Base-by-base conservation (phyloP, 2,113 vertebrate species). In the Cynocephalus volans region DNA sequence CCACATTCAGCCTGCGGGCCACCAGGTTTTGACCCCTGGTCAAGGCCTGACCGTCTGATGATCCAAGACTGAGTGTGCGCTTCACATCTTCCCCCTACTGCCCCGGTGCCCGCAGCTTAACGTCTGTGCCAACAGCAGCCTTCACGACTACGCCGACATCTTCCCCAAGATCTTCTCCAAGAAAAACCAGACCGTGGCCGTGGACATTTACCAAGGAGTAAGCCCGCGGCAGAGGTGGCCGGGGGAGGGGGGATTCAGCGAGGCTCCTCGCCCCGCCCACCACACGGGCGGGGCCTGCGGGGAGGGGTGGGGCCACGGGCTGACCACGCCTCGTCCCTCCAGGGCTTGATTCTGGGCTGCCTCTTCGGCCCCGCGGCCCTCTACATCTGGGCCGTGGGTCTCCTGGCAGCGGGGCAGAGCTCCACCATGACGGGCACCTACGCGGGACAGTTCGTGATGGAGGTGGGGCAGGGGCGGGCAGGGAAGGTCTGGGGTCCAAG, bases 361-460 rank as follows among this genome's bases (percentile, higher is more conserved):
- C 98, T 99, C 88, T 99, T 99, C 0, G 99, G 99, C 1, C 96
- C 95, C 0, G 98, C 6, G 0, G 99, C 99, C 1, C 97, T 99
- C 52, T 99, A 99, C 82, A 99, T 99, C 97, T 99, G 99, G 99
- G 99, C 99, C 0, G 87, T 99, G 0, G 99, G 99, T 41, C 98
- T 99, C 94, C 97, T 99, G 96, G 99, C 99, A 0, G 99, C 99
- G 0, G 99, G 99, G 41, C 99, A 99, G 97, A 99, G 99, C 95
- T 99, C 99, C 83, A 99, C 99, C 0, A 99, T 99, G 99, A 99
- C 99, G 0, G 99, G 99, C 54, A 99, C 99, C 26, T 99, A 99
- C 0, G 99, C 99, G 0, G 99, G 99, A 33, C 99, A 99, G 97
- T 99, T 99, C 6, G 98, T 99, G 97, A 99, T 99, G 99, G 99